phyloP scores from a whole-genome alignment of 1,140 invertebrate species.

The Lepidurus apus region DNA sequence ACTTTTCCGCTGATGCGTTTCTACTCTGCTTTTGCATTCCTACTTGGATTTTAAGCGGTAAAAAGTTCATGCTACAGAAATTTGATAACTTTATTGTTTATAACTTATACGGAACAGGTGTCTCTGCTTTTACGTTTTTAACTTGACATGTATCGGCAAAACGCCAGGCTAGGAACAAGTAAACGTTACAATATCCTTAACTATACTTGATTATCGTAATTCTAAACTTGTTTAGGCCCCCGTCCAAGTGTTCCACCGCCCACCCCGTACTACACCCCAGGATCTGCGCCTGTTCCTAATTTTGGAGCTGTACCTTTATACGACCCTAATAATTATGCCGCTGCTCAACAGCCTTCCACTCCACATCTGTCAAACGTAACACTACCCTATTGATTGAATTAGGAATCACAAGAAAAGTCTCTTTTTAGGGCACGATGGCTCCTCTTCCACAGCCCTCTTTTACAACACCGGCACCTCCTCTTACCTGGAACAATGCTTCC shows the following conservation, averaged over 20 bases:
- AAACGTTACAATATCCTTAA: background rate
- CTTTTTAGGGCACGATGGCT: background rate
- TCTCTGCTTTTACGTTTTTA: background rate
- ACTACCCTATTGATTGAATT: no score
- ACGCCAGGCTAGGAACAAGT: background rate
- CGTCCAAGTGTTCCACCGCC: conserved; percentile 2
- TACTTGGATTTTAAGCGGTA: background rate
- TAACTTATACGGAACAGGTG: conserved; percentile 1
- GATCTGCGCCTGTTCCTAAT: background rate
- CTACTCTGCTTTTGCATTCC: background rate
- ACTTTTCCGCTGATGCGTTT: background rate
- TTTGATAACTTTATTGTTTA: background rate
- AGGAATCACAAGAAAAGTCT: background rate
- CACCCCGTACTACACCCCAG: background rate
- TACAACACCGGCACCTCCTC: conserved; percentile 3
- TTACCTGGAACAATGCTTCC: background rate
- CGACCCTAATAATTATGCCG: background rate
- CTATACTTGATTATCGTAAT: background rate
- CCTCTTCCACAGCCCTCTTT: conserved; percentile 1
- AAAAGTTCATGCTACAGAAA: background rate
- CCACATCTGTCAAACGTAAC: background rate
- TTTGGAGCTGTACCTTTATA: conserved; percentile 1
- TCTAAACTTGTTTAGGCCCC: background rate
- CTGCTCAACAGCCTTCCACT: background rate
- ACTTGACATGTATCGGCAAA: background rate